phyloP scores from a whole-genome alignment of 2,797 vertebrate genomes.

The Limosa lapponica region DNA sequence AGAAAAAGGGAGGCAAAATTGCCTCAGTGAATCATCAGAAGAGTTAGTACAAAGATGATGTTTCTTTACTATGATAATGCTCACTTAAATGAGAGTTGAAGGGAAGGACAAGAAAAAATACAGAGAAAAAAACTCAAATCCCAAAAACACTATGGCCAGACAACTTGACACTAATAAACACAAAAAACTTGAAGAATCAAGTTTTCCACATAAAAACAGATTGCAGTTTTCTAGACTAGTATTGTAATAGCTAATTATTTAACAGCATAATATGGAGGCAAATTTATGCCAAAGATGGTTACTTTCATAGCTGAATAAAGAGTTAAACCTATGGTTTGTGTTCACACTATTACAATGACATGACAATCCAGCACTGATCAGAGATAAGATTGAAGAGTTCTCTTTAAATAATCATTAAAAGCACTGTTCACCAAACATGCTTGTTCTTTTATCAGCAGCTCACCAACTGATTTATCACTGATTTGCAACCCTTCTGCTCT shows the following conservation, averaged over 20 bases:
- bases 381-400: constrained; percentile 22
- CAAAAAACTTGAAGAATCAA: constrained; percentile 21
- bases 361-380: constrained; percentile 49
- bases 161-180: constrained; percentile 24
- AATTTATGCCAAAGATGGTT: constrained; percentile 12
- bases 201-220: constrained; percentile 32
- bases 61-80: not conserved
- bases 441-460: constrained; percentile 14
- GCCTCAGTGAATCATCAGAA: constrained; percentile 55
- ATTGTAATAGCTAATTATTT: constrained; percentile 40
- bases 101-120: not conserved
- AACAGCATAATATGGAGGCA: constrained; percentile 34
- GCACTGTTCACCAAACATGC: constrained; percentile 13
- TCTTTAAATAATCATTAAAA: constrained; percentile 55
- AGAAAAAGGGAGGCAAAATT: constrained; percentile 61
- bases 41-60: constrained; percentile 50
- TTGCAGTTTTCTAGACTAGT: constrained; percentile 45
- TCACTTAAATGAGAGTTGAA: constrained; percentile 3
- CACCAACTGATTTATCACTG: not conserved
- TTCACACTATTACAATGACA: constrained; percentile 42
- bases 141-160: not conserved
- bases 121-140: not conserved
- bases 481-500: not conserved
- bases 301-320: constrained; percentile 42
- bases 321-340: constrained; percentile 25